phyloP scores from a whole-genome alignment of 2,888 invertebrate species.

The Synergus japonicus region DNA sequence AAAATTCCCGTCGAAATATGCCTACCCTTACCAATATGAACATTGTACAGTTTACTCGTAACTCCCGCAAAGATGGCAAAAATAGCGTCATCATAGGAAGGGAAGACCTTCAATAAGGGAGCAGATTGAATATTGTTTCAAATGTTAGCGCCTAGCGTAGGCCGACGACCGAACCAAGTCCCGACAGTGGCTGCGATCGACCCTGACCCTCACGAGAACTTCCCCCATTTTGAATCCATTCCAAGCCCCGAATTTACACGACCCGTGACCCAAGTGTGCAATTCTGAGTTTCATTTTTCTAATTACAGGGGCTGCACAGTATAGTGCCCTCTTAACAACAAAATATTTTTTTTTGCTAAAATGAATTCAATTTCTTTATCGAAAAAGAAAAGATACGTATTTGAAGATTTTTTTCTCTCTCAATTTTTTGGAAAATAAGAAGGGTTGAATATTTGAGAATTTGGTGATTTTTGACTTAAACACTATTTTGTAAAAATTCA shows the following conservation, averaged over 20 bases:
- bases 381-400: too few species aligned
- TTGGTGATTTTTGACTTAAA: too few species aligned
- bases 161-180: neutral
- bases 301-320: too few species aligned
- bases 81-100: neutral
- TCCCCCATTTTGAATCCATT: neutral
- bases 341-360: too few species aligned
- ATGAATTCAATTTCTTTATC: too few species aligned
- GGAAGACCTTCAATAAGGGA: neutral
- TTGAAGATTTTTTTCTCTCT: too few species aligned
- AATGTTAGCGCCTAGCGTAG: neutral
- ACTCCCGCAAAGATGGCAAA: neutral
- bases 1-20: neutral
- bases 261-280: neutral
- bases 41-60: neutral
- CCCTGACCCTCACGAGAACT: neutral
- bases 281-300: neutral
- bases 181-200: neutral
- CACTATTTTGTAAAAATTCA: too few species aligned
- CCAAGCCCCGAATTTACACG: neutral
- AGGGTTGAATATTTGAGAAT: too few species aligned
- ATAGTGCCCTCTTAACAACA: too few species aligned
- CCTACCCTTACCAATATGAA: neutral
- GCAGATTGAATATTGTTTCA: neutral
- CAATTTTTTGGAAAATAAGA: too few species aligned